Evolutionary conservation across 2,888 invertebrate genomes (phyloP).

Genomic region (Actias luna): DNA sequence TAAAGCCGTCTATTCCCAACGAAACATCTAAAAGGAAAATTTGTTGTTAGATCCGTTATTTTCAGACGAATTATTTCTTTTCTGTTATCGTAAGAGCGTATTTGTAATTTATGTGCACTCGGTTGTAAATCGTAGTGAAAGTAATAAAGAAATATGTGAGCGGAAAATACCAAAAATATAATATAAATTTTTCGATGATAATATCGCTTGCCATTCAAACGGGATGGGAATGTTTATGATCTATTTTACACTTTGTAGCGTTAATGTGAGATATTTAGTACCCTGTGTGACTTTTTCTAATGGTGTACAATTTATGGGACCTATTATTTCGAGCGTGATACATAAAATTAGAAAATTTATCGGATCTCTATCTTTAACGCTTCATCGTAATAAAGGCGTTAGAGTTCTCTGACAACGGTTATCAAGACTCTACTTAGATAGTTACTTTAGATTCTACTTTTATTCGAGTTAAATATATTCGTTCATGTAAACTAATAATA

Average conservation of each 20-base stretch:
- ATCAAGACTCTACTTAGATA: too few species aligned
- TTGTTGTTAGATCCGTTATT: background rate
- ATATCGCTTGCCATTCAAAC: slow-evolving; percentile 1
- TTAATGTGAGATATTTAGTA: background rate
- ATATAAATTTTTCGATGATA: background rate
- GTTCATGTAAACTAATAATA: too few species aligned
- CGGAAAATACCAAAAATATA: background rate
- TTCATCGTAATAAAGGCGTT: background rate
- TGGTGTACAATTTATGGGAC: background rate
- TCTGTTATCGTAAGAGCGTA: background rate
- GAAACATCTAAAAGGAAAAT: background rate
- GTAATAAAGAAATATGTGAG: background rate
- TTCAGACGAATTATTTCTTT: background rate
- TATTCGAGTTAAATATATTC: too few species aligned
- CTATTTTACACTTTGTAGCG: slow-evolving; percentile 10
- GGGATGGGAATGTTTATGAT: slow-evolving; percentile 10
- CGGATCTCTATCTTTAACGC: background rate
- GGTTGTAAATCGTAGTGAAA: slow-evolving; percentile 4
- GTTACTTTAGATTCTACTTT: too few species aligned
- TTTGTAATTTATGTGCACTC: slow-evolving; percentile 7
- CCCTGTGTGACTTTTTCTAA: background rate
- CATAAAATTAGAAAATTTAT: background rate
- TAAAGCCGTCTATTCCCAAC: background rate
- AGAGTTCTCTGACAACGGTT: too few species aligned
- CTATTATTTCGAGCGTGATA: background rate